Evolutionary conservation across 2,797 vertebrate genomes (phyloP).

Genomic region (Scolopax rusticola): DNA sequence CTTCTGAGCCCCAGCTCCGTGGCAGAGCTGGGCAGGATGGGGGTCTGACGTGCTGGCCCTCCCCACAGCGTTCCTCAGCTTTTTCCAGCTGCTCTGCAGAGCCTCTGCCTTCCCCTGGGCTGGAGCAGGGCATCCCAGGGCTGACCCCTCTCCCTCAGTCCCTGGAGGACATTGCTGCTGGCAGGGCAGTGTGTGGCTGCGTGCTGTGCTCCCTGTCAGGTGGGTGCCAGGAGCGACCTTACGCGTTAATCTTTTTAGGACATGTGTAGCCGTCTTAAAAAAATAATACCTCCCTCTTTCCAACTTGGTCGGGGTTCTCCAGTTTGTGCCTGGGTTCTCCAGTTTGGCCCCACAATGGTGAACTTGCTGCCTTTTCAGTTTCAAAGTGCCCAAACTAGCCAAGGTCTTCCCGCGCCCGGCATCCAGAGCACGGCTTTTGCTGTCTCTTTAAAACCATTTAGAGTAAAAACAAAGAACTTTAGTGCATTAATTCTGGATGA

Average conservation of each 20-base stretch:
- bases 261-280: background rate
- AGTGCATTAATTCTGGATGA: conserved; percentile 78
- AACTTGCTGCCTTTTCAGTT: background rate
- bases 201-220: background rate
- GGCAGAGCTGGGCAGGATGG: background rate
- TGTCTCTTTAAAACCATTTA: conserved; percentile 78
- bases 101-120: background rate
- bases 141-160: background rate
- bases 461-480: conserved; percentile 77
- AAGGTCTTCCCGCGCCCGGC: background rate
- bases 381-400: background rate
- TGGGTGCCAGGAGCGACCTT: rapidly evolving
- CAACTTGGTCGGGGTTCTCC: background rate
- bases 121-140: background rate
- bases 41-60: background rate
- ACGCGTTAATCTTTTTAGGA: background rate
- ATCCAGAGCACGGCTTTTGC: background rate
- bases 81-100: background rate
- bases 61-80: background rate
- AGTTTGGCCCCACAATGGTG: background rate
- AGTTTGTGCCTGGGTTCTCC: background rate
- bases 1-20: rapidly evolving
- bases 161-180: background rate
- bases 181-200: rapidly evolving
- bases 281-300: background rate